phyloP scores from a whole-genome alignment of 2,113 vertebrate genomes.

The Puma concolor region DNA sequence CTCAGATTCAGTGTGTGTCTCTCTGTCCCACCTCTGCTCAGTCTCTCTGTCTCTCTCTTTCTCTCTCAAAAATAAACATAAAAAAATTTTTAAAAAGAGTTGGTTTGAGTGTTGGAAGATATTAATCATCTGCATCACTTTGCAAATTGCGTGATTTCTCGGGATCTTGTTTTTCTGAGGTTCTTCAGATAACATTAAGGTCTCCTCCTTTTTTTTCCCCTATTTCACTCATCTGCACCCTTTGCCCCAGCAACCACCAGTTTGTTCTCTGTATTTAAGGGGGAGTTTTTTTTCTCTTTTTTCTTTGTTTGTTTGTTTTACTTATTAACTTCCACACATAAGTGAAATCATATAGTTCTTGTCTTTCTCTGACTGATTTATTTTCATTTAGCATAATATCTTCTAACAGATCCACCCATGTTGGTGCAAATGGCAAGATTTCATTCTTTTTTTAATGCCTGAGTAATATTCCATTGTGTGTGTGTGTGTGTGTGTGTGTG shows the following conservation, averaged over 20 bases:
- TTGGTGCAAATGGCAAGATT: neutral
- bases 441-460: neutral
- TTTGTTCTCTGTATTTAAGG: neutral
- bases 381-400: neutral
- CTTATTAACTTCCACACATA: neutral
- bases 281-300: neutral
- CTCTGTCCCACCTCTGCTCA: too few species aligned
- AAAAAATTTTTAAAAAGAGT: too few species aligned
- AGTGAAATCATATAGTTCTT: neutral
- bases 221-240: neutral
- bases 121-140: neutral
- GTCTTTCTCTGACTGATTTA: neutral
- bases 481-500: neutral
- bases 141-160: neutral
- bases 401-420: neutral
- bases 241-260: neutral
- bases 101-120: neutral
- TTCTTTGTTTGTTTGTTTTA: neutral
- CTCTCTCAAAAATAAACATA: too few species aligned
- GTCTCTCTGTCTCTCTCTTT: too few species aligned
- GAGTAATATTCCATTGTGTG: neutral
- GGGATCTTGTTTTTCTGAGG: neutral
- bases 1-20: too few species aligned
- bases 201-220: neutral
- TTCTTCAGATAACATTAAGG: neutral